A percentile compares a stretch with the other conserved stretches of the same genome.
These are phyloP conservation scores for Uromys caudimaculatus DNA, from an alignment of 2,797 vertebrate species.

Conservation along the genomic window DNA sequence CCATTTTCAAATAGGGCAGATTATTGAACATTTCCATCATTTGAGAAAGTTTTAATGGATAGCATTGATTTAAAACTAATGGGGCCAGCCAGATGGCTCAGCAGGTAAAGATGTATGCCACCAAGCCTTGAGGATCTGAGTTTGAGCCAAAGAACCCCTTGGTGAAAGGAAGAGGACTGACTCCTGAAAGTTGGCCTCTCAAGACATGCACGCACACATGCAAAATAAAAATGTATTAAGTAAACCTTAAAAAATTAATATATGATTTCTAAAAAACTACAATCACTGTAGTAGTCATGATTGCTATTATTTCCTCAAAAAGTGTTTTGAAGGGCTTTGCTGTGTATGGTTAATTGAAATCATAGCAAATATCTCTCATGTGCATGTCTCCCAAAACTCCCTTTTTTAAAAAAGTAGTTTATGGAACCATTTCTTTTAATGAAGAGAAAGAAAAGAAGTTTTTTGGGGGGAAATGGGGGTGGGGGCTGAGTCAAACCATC, in stretches of 20 bases:
- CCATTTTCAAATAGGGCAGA: neutral
- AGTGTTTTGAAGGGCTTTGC: neutral
- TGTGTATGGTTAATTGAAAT: neutral
- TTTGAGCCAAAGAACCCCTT: neutral
- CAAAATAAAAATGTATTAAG: neutral
- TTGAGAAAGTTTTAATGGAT: conserved; percentile 40
- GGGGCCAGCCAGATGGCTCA: neutral
- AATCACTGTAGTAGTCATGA: neutral
- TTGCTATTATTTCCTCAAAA: conserved; percentile 26
- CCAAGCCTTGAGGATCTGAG: neutral
- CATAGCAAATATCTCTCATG: conserved; percentile 26
- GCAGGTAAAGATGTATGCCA: neutral
- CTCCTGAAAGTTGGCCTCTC: neutral
- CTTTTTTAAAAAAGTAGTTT: conserved; percentile 12
- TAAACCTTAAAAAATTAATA: neutral
- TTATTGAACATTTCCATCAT: conserved; percentile 23
- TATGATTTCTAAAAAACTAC: neutral
- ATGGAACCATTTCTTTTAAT: neutral
- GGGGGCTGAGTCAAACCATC: neutral
- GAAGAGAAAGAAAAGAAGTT: neutral
- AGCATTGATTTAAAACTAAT: conserved; percentile 27
- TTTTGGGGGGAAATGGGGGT: too few relatives aligned
- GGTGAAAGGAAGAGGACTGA: neutral
- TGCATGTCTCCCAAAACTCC: neutral
- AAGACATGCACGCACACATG: neutral